A percentile compares a stretch with the other conserved stretches of the same genome.
Conservation (phyloP, 1,140 invertebrate species). For the Zaprionus inermis region DNA sequence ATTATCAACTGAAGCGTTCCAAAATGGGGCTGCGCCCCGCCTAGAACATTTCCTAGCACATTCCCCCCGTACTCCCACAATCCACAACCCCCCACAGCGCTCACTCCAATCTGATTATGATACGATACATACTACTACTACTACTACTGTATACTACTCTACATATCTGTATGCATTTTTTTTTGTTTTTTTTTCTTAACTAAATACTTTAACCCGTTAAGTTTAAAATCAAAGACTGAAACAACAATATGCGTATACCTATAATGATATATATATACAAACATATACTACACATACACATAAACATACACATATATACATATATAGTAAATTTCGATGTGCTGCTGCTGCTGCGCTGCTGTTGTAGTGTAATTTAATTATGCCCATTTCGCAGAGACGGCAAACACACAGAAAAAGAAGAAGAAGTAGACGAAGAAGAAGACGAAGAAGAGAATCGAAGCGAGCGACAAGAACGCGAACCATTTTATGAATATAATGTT, state of each 20-base stretch:
- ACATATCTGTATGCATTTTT: slow-evolving; percentile 28
- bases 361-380: slow-evolving; percentile 70
- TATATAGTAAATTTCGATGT: slow-evolving; percentile 49
- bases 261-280: slow-evolving; percentile 43
- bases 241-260: slow-evolving; percentile 54
- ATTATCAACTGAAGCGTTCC: slow-evolving; percentile 48
- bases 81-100: background rate
- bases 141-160: background rate
- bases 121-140: slow-evolving; percentile 4
- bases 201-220: slow-evolving; percentile 65
- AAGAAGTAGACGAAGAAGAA: slow-evolving; percentile 16
- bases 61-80: slow-evolving; percentile 11
- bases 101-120: background rate
- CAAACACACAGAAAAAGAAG: slow-evolving; percentile 10
- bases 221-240: slow-evolving; percentile 76
- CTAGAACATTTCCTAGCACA: slow-evolving; percentile 47
- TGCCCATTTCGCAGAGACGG: slow-evolving; percentile 35
- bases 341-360: slow-evolving; percentile 42
- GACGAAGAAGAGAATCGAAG: slow-evolving; percentile 24
- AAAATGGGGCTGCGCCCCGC: slow-evolving; percentile 43
- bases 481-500: slow-evolving; percentile 39
- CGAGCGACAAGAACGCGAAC: slow-evolving; percentile 27
- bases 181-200: slow-evolving; percentile 41
- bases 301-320: slow-evolving; percentile 24
- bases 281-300: slow-evolving; percentile 12